These are phyloP conservation scores for Ernsta delagoae DNA, from an alignment of 2,888 invertebrate genomes.

Conservation along the genomic window DNA sequence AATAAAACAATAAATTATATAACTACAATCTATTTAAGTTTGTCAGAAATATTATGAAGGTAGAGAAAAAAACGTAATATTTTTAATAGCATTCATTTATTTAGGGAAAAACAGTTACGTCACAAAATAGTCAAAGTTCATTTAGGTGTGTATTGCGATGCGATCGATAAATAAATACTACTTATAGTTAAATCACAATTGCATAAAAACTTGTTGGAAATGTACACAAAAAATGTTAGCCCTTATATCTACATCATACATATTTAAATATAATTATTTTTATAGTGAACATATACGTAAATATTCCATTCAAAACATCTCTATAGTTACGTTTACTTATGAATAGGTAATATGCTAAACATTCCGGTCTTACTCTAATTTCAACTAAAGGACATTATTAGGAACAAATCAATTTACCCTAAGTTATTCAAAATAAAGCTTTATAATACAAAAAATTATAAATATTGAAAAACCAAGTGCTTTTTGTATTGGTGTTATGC, in stretches of 20 bases:
- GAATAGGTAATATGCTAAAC: conserved; percentile 13
- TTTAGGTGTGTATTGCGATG: conserved; percentile 40
- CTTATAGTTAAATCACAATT: conserved; percentile 67
- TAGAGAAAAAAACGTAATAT: conserved; percentile 40
- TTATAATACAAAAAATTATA: conserved; percentile 41
- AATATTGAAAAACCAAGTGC: conserved; percentile 14
- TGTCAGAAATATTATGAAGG: no score
- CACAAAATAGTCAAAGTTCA: conserved; percentile 50
- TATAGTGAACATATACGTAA: conserved; percentile 32
- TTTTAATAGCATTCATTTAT: conserved; percentile 63
- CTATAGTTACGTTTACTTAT: no score
- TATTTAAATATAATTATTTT: no score
- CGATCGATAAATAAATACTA: conserved; percentile 61
- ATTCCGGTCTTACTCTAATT: conserved; percentile 22
- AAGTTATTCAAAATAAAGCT: conserved; percentile 39
- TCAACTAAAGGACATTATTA: conserved; percentile 22
- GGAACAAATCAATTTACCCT: conserved; percentile 36
- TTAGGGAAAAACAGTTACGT: conserved; percentile 63
- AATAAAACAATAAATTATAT: no score
- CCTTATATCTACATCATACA: conserved; percentile 3
- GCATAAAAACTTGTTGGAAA: conserved; percentile 60
- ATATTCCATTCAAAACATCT: conserved; percentile 17
- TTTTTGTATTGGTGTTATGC: not conserved
- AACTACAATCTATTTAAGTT: no score
- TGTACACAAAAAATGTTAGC: conserved; percentile 10